Base-by-base conservation (phyloP, 2,797 vertebrate species). In the Xiphophorus birchmanni region DNA sequence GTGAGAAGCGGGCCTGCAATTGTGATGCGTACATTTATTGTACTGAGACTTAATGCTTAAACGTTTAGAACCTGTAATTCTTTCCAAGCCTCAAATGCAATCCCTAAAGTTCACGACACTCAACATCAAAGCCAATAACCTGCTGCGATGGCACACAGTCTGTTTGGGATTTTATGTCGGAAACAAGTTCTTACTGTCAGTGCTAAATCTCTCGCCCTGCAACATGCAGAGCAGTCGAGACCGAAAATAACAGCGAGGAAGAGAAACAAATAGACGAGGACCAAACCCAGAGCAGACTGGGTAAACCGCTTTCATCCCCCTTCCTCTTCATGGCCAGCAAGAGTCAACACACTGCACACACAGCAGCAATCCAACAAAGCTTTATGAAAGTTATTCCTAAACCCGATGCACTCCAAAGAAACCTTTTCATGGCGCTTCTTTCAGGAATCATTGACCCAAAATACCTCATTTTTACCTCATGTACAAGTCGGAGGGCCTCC, bases 341-440 rank as follows among this genome's bases (percentile, higher is more conserved):
- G 78, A 87, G 78, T 81, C 76, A 83, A 86, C 67, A 84, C 78
- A 74, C 76, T 76, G 50, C 56, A 86, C 67, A 84, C 78, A 75
- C 76, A 74, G 50, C 56, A 23, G 21, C 18, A 1, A 72, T 78
- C 82, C 81, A 74, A n/a, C 32, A 54, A 37, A 15, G 23, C 9
- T 44, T 40, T 32, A 40, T 69, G 4, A 75, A 26, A 86, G 75
- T 52, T 84, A 82, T 83, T 83, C 87, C 80, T 72, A 74, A 21
- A 71, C n/a, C 12, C 35, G 44, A 80, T 77, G 42, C 56, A 44
- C 45, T 69, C 60, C 52, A 32, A 72, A 72, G 40, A 73, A 54
- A 54, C 23, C 3, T 29, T 29, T 58, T 58, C 54, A 15, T 60
- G 52, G 23, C 2, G 1, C 52, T 54, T 54, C 23, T 26, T 26